A percentile compares a stretch with the other conserved stretches of the same genome.
Conservation (phyloP, 2,888 invertebrate species). For the Drosophila nigricruria region DNA sequence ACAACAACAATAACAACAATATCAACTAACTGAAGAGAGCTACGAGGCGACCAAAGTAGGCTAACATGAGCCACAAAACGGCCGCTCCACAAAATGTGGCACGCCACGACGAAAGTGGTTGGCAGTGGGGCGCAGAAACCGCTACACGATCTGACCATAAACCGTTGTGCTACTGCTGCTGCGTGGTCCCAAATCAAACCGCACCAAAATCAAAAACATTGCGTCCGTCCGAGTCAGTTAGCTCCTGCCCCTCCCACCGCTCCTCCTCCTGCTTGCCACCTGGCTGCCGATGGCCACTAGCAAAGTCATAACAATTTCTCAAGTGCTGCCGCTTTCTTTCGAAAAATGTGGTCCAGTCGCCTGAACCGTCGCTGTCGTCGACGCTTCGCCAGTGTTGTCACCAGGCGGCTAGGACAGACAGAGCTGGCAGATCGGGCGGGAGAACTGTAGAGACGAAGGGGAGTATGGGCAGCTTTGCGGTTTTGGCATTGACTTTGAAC, state of each 20-base stretch:
- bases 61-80: constrained; percentile 54
- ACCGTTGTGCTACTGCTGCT: constrained; percentile 36
- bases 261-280: neutral
- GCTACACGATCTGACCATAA: constrained; percentile 67
- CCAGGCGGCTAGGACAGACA: constrained; percentile 41
- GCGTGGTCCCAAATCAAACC: constrained; percentile 62
- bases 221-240: constrained; percentile 48
- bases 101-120: constrained; percentile 66
- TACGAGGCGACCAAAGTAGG: constrained; percentile 56
- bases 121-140: constrained; percentile 58
- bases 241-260: neutral
- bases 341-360: constrained; percentile 81
- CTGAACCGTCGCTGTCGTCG: constrained; percentile 39
- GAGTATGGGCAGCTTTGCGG: constrained; percentile 19
- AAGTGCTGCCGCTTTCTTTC: constrained; percentile 72
- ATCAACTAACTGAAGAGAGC: neutral
- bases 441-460: constrained; percentile 10
- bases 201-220: constrained; percentile 60
- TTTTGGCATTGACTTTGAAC: constrained; percentile 69
- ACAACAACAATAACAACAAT: too few relatives aligned
- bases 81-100: constrained; percentile 52
- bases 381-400: constrained; percentile 50
- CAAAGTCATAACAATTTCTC: constrained; percentile 63
- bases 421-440: neutral
- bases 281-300: constrained; percentile 32